These are phyloP conservation scores for Platyura marginata DNA, from an alignment of 1,140 invertebrate species.

Conservation along the genomic window DNA sequence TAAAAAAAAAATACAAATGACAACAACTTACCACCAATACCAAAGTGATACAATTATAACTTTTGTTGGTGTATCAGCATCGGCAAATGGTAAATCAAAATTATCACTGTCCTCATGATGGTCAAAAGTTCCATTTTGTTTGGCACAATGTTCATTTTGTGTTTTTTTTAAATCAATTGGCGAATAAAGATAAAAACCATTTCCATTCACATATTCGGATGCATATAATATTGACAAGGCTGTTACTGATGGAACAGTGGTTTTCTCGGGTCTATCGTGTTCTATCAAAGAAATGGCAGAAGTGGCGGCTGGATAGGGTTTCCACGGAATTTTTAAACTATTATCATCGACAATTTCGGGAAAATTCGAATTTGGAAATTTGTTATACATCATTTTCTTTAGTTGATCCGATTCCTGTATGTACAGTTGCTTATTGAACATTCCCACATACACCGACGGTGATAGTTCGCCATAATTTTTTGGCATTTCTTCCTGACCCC, in stretches of 20 bases:
- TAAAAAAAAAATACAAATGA: slow-evolving; percentile 30
- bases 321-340: slow-evolving; percentile 42
- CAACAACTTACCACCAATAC: slow-evolving; percentile 70
- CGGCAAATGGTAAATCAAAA: too few relatives aligned
- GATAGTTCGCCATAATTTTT: slow-evolving; percentile 9
- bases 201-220: slow-evolving; percentile 50
- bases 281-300: slow-evolving; percentile 8
- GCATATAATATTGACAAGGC: slow-evolving; percentile 47
- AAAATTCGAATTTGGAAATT: background rate
- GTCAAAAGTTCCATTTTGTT: background rate
- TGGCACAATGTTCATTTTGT: background rate
- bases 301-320: slow-evolving; percentile 35
- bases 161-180: slow-evolving; percentile 20
- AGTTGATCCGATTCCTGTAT: slow-evolving; percentile 45
- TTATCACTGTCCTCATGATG: background rate
- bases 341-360: background rate
- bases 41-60: slow-evolving; percentile 47
- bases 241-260: slow-evolving; percentile 20
- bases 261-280: background rate
- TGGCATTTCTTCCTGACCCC: slow-evolving; percentile 5
- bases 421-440: slow-evolving; percentile 62
- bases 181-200: slow-evolving; percentile 45
- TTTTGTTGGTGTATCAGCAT: slow-evolving; percentile 31
- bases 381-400: slow-evolving; percentile 13
- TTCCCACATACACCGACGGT: slow-evolving; percentile 67